Evolutionary conservation across 2,888 invertebrate species (phyloP), one percentile per base, ranked within the genome.

Genomic region (Cryptosula pallasiana): DNA sequence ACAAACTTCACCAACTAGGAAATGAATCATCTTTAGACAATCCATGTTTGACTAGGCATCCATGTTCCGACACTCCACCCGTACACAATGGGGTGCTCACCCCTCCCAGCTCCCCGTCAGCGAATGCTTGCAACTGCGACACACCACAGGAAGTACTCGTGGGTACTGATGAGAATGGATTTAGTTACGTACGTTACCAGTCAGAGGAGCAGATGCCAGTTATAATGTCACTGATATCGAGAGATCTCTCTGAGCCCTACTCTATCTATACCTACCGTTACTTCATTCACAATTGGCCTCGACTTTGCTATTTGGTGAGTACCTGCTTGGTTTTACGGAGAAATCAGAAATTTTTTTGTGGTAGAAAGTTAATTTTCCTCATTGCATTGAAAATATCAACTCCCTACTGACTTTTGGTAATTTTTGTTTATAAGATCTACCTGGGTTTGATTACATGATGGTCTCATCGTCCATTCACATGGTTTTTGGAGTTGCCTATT

Each of bases 231-330:
- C 90, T 99, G 82, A 98, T 99, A 85, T 96, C 97, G 84, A 96
- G 95, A 86, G 99, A 99, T 88, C 89, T 99, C 79, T 97, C 97
- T 74, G 99, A 99, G 89, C 99, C 99, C 55, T 99, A 99, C 88
- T 98, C 98, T 77, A 98, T 99, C 88, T 99, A 99, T 87, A 99
- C 99, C 35, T 99, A 99, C 88, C 91, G 99, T 87, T 99, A 98
- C 89, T 99, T 99, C 88, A 97, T 99, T 85, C 96, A 99, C 86
- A 98, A 98, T 86, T 99, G 99, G 99, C 98, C 98, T 84, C 94
- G 97, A 87, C 88, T 99, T 78, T 99, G 98, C 87, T 96, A 95
- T 87, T 88, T 99, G 88, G 92, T 92, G 87, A 88, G 90, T 86
- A 5, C n/a, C n/a, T n/a, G n/a, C n/a, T n/a, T n/a, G n/a, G n/a